These are phyloP conservation scores for Mola mola DNA, from an alignment of 2,113 vertebrate species.

Conservation along the genomic window DNA sequence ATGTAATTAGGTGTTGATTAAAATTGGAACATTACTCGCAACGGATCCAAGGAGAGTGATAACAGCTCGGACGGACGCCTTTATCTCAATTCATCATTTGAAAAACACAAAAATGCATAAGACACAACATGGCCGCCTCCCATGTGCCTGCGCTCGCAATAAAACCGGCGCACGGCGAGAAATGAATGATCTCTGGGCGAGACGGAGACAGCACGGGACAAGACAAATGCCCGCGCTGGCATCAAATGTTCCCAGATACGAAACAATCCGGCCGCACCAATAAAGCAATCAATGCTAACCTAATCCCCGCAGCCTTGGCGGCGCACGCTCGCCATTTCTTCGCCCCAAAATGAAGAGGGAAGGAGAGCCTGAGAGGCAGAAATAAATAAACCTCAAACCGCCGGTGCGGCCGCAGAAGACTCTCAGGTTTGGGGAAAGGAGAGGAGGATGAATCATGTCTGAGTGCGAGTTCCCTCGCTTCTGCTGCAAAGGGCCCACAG, in stretches of 20 bases:
- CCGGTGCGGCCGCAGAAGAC: slow-evolving; percentile 42
- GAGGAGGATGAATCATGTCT: slow-evolving; percentile 68
- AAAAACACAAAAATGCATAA: slow-evolving; percentile 14
- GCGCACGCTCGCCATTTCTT: slow-evolving; percentile 69
- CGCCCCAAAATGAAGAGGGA: slow-evolving; percentile 76
- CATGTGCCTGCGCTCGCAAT: slow-evolving; percentile 54
- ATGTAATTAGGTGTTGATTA: slow-evolving; percentile 74
- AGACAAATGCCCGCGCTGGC: slow-evolving; percentile 77
- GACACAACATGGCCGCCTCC: slow-evolving; percentile 19
- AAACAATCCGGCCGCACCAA: slow-evolving; percentile 78
- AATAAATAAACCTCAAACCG: slow-evolving; percentile 79
- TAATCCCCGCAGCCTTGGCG: slow-evolving; percentile 68
- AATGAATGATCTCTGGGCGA: slow-evolving; percentile 72
- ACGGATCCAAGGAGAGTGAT: slow-evolving; percentile 46
- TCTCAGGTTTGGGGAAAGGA: slow-evolving; percentile 65
- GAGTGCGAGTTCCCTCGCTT: slow-evolving; percentile 52
- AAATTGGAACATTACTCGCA: slow-evolving; percentile 62
- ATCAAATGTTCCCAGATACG: slow-evolving; percentile 72
- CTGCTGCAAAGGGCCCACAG: slow-evolving; percentile 21
- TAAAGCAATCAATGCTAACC: slow-evolving; percentile 81
- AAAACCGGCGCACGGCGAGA: slow-evolving; percentile 64
- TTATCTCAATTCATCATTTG: slow-evolving; percentile 36
- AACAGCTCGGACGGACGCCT: slow-evolving; percentile 29
- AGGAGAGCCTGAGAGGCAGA: slow-evolving; percentile 73
- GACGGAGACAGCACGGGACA: slow-evolving; percentile 69